Percentiles rank a stretch among this genome's conserved stretches.
phyloP scores from a whole-genome alignment of 2,888 invertebrate genomes.

The Bellardia bayeri region DNA sequence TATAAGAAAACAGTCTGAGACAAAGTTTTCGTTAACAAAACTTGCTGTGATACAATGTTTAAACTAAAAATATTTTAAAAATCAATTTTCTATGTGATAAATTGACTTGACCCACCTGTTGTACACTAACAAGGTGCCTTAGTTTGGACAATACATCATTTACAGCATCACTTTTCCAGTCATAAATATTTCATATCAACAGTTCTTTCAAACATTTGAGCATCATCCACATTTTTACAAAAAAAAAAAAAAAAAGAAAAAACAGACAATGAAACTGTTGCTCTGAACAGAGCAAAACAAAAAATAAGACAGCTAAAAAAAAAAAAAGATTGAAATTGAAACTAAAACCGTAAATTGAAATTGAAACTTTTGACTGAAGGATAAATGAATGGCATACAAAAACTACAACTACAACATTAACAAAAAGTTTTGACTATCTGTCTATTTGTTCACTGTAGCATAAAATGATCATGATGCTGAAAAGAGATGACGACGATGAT shows the following conservation, averaged over 20 bases:
- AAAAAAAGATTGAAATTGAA: conserved; percentile 68
- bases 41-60: no score
- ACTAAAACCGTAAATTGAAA: conserved; percentile 73
- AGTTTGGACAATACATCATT: conserved; percentile 21
- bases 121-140: background rate
- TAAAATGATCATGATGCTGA: conserved; percentile 58
- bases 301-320: conserved; percentile 5
- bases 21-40: no score
- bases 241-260: conserved; percentile 1
- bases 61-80: background rate
- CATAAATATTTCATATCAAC: conserved; percentile 66
- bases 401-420: conserved; percentile 27
- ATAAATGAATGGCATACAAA: conserved; percentile 68
- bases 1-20: no score
- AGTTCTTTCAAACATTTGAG: conserved; percentile 55
- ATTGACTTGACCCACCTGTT: conserved; percentile 10
- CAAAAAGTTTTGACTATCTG: conserved; percentile 67
- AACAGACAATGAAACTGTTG: conserved; percentile 54
- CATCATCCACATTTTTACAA: conserved; percentile 21
- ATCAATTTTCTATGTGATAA: no score
- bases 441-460: conserved; percentile 64
- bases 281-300: conserved; percentile 11
- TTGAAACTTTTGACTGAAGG: conserved; percentile 73
- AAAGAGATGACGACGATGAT: conserved; percentile 28
- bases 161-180: conserved; percentile 53